Base-by-base conservation (phyloP, 2,888 invertebrate species). In the Synergus laeviventris region DNA sequence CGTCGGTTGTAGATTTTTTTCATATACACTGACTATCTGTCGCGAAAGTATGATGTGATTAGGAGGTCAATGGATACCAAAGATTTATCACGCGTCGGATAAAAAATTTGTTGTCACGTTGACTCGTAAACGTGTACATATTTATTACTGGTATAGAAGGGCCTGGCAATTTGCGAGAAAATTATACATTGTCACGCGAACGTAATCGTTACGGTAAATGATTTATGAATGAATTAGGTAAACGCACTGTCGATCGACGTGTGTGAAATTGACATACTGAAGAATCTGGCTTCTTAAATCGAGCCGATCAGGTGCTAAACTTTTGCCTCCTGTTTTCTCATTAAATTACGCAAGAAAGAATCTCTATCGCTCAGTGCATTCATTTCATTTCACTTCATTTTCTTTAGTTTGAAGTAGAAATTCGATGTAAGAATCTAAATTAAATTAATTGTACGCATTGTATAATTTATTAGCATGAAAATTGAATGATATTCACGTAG, bases 51-150 rank as follows among this genome's bases (percentile, higher is more conserved):
- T 78, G 78, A 76, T 76, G 61, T 75, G 77, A 81, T 81, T 81
- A 82, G 80, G 80, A 80, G 80, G 82, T 81, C 81, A 81, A 81
- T 81, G 80, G 78, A 79, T 80, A 80, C 76, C 79, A 81, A 79
- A 79, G 74, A 74, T 80, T 82, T 81, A 82, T 82, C 80, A 78
- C 74, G 75, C 64, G 77, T 73, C 76, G 80, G 79, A 82, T 78
- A 79, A 82, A 81, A 81, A 80, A 77, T 74, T 82, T 66, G 77
- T 76, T 79, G 79, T 79, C 77, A 75, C 76, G 76, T 38, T 76
- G 79, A 77, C 76, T 73, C 77, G 78, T 81, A 77, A 79, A 79
- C 64, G 76, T 70, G 76, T 70, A 49, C 49, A 49, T 49, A 49
- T 70, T 70, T 70, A 45, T 70, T 70, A 70, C 31, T 49, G n/a